phyloP scores from a whole-genome alignment of 37 sponge, comb jelly and placozoan species.

The Agelas oroides region DNA sequence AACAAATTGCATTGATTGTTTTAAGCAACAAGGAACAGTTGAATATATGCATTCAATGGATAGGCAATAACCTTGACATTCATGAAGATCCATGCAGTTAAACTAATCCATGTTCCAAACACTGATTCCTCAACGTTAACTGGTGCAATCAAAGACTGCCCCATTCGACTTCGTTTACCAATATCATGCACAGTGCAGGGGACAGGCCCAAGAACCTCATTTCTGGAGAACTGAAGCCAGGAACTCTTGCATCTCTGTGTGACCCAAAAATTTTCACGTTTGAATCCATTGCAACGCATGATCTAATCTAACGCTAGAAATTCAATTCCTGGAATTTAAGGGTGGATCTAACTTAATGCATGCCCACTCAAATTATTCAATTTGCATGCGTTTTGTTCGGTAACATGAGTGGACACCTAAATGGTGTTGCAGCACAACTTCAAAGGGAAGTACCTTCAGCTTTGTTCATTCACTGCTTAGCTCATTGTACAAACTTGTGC shows the following conservation, averaged over 20 bases:
- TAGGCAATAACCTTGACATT: slow-evolving; percentile 41
- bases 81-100: slow-evolving; percentile 40
- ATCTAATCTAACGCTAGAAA: too few species aligned
- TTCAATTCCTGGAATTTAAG: too few species aligned
- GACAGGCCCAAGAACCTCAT: slow-evolving; percentile 62
- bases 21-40: slow-evolving; percentile 55
- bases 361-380: too few species aligned
- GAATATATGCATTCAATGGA: slow-evolving; percentile 61
- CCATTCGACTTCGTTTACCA: slow-evolving; percentile 36
- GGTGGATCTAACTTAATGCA: too few species aligned
- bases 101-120: slow-evolving; percentile 46
- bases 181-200: slow-evolving; percentile 57
- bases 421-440: slow-evolving; percentile 63
- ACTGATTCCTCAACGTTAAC: slow-evolving; percentile 54
- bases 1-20: too few species aligned
- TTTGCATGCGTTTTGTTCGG: slow-evolving; percentile 61
- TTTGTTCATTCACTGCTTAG: slow-evolving; percentile 66
- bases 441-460: slow-evolving; percentile 39
- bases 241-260: too few species aligned
- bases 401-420: slow-evolving; percentile 50
- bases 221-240: too few species aligned
- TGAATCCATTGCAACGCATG: too few species aligned
- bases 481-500: slow-evolving; percentile 60
- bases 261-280: too few species aligned
- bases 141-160: slow-evolving; percentile 25